Conservation (phyloP, 2,888 invertebrate species). For the Drosophila greeni region DNA sequence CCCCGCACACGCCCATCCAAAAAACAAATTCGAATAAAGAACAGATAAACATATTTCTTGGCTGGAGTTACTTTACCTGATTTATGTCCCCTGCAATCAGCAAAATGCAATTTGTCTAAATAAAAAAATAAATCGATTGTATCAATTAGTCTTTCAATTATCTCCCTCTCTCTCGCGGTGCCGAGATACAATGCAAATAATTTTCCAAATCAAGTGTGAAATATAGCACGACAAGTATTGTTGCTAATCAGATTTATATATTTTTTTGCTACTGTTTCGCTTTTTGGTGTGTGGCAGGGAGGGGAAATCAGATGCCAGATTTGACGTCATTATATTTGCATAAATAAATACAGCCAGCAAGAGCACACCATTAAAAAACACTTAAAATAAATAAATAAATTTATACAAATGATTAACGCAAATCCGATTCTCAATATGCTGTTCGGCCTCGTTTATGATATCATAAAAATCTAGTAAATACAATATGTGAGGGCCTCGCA, state of each 20-base stretch:
- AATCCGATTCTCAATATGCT: slow-evolving; percentile 32
- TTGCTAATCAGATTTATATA: slow-evolving; percentile 62
- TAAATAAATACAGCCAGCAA: slow-evolving; percentile 44
- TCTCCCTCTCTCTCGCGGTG: neutral
- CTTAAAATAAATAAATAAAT: slow-evolving; percentile 51
- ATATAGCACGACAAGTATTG: slow-evolving; percentile 41
- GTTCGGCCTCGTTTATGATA: slow-evolving; percentile 34
- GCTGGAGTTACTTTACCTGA: slow-evolving; percentile 22
- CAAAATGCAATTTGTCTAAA: slow-evolving; percentile 44
- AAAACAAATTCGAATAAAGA: neutral
- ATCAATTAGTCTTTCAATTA: slow-evolving; percentile 22
- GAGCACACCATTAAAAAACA: slow-evolving; percentile 44
- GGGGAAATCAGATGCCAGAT: slow-evolving; percentile 31
- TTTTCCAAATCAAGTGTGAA: slow-evolving; percentile 37
- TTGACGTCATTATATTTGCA: slow-evolving; percentile 65
- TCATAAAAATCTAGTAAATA: slow-evolving; percentile 57
- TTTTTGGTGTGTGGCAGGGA: neutral
- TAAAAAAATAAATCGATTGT: slow-evolving; percentile 24
- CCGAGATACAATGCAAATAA: slow-evolving; percentile 12
- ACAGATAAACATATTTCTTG: slow-evolving; percentile 22
- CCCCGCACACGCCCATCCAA: slow-evolving; percentile 36
- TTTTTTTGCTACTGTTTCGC: slow-evolving; percentile 19
- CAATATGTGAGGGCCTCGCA: slow-evolving; percentile 33
- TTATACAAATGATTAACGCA: slow-evolving; percentile 62
- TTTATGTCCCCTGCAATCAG: slow-evolving; percentile 45